Base-by-base conservation (phyloP, 2,888 invertebrate genomes). In the Temnothorax ravouxi region DNA sequence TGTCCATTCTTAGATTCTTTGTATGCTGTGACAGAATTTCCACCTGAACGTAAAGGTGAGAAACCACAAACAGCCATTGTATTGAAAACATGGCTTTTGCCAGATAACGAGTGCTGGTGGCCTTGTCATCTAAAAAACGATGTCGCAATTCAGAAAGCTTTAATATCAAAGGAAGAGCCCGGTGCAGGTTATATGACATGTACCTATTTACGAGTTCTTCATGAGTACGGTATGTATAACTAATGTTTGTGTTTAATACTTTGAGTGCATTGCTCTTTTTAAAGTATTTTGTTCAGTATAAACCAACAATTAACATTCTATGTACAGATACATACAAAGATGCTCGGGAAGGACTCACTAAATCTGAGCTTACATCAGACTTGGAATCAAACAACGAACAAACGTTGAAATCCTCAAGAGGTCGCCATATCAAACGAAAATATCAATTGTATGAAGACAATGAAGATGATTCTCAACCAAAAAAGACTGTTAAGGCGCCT, bases 201-300 rank as follows among this genome's bases (percentile, higher is more conserved):
- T n/a, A 15, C 21, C 59, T 25, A 29, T 25, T 21, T 15, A 15
- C 15, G 2, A 59, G 13, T 25, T 59, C 29, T 59, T 59, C 15
- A 59, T 59, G 59, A 59, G 25, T 59, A 59, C 15, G 4, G 59
- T 52, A 52, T 52, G 52, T 52, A 52, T n/a, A 52, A 52, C 52
- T 52, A 52, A 52, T 52, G n/a, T 52, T n/a, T 52, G n/a, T n/a
- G 52, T n/a, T 52, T n/a, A 52, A 52, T 52, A 52, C 8, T 52
- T 15, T 52, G n/a, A 52, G n/a, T 52, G 15, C 34, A 34, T 34
- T 34, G 8, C 52, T 52, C 6, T 52, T n/a, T n/a, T 52, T 52
- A 52, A 52, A 52, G n/a, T 8, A 52, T 52, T 52, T 52, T 52
- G 52, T 52, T 52, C 8, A 52, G 52, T n/a, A 52, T 52, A 52